Percentiles rank a stretch among this genome's conserved stretches.
These are phyloP conservation scores for Hydriomena furcata DNA, from an alignment of 2,888 invertebrate species.

Conservation along the genomic window DNA sequence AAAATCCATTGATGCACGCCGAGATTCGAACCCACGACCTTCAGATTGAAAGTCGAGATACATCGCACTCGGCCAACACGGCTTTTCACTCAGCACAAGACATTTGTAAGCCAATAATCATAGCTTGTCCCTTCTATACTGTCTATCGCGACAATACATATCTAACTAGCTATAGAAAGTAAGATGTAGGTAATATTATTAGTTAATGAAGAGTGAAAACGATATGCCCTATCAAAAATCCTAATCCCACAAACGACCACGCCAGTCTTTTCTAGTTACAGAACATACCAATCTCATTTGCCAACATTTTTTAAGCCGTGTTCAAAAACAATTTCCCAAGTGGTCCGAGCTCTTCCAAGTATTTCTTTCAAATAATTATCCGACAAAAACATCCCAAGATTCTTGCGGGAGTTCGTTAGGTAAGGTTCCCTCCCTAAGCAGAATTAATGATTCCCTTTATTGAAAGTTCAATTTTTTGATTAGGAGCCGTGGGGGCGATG, in stretches of 20 bases:
- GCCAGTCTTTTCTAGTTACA: conserved; percentile 20
- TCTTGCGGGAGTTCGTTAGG: conserved; percentile 74
- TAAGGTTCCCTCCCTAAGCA: conserved; percentile 70
- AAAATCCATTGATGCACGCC: no score
- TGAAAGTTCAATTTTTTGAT: conserved; percentile 89
- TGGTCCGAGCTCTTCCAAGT: conserved; percentile 55
- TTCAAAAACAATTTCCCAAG: conserved; percentile 60
- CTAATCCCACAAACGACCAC: conserved; percentile 13
- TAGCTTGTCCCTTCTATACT: no score
- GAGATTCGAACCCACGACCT: no score
- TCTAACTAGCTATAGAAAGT: no score
- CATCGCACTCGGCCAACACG: no score
- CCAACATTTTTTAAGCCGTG: conserved; percentile 40
- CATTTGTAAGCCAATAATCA: no score
- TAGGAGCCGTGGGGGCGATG: conserved; percentile 60
- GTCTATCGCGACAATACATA: no score
- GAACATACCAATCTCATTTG: conserved; percentile 36
- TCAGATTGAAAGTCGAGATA: no score
- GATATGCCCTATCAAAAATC: conserved; percentile 2
- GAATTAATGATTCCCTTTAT: conserved; percentile 89
- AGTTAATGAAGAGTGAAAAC: no score
- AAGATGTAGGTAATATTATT: no score
- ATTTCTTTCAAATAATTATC: conserved; percentile 71
- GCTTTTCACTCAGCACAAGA: no score
- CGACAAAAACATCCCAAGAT: conserved; percentile 76